Evolutionary conservation across 2,113 vertebrate genomes (phyloP), one percentile per base, ranked within the genome.

Genomic region (Mohoua ochrocephala): DNA sequence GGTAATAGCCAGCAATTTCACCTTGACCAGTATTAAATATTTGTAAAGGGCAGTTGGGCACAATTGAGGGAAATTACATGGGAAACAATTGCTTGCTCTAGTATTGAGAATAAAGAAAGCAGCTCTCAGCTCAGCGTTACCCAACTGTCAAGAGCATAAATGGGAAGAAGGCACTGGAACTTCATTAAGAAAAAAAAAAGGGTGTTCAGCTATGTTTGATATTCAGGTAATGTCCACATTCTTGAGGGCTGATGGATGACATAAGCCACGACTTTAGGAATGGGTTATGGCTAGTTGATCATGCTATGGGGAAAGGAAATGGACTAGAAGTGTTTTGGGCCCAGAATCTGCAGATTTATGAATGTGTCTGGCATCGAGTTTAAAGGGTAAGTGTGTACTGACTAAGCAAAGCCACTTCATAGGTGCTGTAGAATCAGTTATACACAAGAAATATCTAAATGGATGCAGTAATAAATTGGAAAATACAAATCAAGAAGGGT

Each of bases 1-100:
- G 56, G 71, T 96, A 81, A 91, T 92, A 94, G 53, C 52, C 49
- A 60, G 69, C 78, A 92, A 57, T 87, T 95, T 92, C 50, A 91
- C 19, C 31, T 93, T 88, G 27, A 39, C 28, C 33, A 13, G 6
- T 85, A 44, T 87, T 80, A 86, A 95, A 73, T 91, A 82, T 50
- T 93, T 96, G 70, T 71, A 76, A 83, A 79, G 81, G 71, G 31
- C 45, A 85, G 42, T 73, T 90, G 84, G 33, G 82, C 70, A 86
- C 85, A 88, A 41, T 49, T 81, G 47, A 91, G 20, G 68, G 64
- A 92, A 96, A 56, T 95, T 60, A 52, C 7, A 15, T 92, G 49
- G 76, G 60, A 90, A 91, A 77, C 50, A 91, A 67, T 70, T 77
- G 31, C 52, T 86, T 88, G 27, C 52, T 93, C 11, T 87, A 18